phyloP scores from a whole-genome alignment of 2,113 vertebrate species.

The Nycticryphes semicollaris region DNA sequence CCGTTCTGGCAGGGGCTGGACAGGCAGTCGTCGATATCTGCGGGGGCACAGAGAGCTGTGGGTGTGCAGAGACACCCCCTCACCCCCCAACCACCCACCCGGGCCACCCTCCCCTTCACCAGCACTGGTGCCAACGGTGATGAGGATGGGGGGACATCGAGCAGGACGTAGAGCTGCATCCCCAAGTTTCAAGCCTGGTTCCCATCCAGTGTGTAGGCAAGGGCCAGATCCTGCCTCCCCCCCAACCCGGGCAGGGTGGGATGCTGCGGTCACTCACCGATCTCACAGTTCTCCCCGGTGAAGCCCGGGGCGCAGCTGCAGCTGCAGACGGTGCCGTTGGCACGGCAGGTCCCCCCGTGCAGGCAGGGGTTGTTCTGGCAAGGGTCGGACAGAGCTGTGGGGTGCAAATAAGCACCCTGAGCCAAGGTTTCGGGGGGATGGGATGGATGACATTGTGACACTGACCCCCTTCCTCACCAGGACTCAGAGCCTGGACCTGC shows the following conservation, averaged over 20 bases:
- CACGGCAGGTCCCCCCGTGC: conserved; percentile 88
- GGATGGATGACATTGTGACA: accelerated
- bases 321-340: conserved; percentile 85
- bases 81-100: accelerated
- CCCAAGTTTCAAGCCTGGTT: neutral
- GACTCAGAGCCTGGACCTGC: neutral
- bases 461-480: neutral
- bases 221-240: neutral
- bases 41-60: accelerated
- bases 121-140: neutral
- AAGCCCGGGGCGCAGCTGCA: conserved; percentile 90
- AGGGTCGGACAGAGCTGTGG: conserved; percentile 78
- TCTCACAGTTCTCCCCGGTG: conserved; percentile 95
- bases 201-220: too few species aligned
- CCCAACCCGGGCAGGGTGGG: accelerated
- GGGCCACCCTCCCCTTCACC: neutral
- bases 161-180: neutral
- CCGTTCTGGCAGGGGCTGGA: conserved; percentile 89
- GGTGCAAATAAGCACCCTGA: neutral
- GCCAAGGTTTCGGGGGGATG: accelerated
- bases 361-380: conserved; percentile 92
- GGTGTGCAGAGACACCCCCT: accelerated
- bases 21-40: conserved; percentile 79
- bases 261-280: conserved; percentile 77
- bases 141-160: accelerated